Percentiles rank a stretch among this genome's conserved stretches.
These are phyloP conservation scores for Sandelia bainsii DNA, from an alignment of 2,797 vertebrate species.

Conservation along the genomic window DNA sequence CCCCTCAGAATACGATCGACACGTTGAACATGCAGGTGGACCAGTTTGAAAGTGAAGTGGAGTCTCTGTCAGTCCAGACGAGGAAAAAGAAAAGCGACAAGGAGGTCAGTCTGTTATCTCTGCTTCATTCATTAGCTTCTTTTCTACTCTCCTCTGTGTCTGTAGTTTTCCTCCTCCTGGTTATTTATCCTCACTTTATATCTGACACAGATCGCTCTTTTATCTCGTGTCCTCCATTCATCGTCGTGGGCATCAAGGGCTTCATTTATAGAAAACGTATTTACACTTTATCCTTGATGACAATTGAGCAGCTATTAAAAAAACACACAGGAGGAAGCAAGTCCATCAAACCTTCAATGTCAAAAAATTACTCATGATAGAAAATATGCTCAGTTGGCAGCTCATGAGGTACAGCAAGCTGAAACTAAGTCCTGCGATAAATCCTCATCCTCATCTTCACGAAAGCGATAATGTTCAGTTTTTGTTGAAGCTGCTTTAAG, in stretches of 20 bases:
- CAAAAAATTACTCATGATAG: not conserved
- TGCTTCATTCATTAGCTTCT: not conserved
- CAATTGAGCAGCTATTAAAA: not conserved
- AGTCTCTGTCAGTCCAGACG: constrained; percentile 91
- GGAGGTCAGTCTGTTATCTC: constrained; percentile 84
- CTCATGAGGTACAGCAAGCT: no score
- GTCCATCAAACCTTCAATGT: not conserved
- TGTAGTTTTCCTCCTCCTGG: not conserved
- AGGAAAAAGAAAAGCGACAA: constrained; percentile 96
- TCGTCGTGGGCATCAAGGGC: constrained; percentile 26
- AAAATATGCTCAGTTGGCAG: no score
- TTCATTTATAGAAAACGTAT: constrained; percentile 13
- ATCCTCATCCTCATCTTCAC: no score
- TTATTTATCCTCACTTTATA: constrained; percentile 3
- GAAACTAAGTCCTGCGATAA: no score
- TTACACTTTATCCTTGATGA: not conserved
- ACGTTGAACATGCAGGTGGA: constrained; percentile 96
- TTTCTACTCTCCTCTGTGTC: not conserved
- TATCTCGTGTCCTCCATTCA: constrained; percentile 29
- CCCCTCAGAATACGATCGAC: constrained; percentile 90
- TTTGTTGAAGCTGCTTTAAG: not conserved
- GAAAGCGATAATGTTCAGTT: not conserved
- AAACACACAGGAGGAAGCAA: not conserved
- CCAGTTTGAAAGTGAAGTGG: constrained; percentile 95
- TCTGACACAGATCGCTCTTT: constrained; percentile 15